A percentile compares a stretch with the other conserved stretches of the same genome.
Conservation (phyloP, 2,113 vertebrate species). For the Gobiocypris rarus region DNA sequence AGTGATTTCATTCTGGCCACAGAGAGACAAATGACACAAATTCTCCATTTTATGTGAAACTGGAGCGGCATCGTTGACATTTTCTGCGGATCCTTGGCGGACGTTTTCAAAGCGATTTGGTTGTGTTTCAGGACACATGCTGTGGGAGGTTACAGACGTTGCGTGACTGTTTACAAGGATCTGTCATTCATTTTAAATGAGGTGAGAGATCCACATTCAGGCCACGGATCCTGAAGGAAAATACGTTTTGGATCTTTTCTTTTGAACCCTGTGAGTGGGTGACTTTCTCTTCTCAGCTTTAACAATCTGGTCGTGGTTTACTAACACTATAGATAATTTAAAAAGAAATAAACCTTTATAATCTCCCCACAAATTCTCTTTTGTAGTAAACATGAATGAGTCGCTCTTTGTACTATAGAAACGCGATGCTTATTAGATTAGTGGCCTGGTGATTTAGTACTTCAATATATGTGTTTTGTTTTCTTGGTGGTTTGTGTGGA, state of each 20-base stretch:
- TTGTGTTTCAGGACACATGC: background rate
- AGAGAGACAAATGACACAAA: background rate
- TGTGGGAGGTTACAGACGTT: background rate
- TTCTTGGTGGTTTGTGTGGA: background rate
- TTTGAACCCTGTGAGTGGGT: background rate
- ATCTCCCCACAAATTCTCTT: background rate
- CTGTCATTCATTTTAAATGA: slow-evolving; percentile 11
- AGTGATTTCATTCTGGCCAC: slow-evolving; percentile 13
- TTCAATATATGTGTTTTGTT: background rate
- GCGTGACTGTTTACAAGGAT: background rate
- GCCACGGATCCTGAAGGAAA: background rate
- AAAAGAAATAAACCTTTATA: background rate
- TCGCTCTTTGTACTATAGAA: background rate
- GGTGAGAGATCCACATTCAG: slow-evolving; percentile 11
- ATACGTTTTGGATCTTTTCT: background rate
- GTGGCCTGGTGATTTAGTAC: background rate
- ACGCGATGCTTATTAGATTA: background rate
- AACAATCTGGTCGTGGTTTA: background rate
- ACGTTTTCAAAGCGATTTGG: background rate
- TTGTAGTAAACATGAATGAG: background rate
- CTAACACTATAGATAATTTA: background rate
- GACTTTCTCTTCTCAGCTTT: background rate
- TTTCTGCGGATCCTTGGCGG: background rate
- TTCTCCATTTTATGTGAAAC: background rate
- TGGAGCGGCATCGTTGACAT: background rate